A percentile compares a stretch with the other conserved stretches of the same genome.
phyloP scores from a whole-genome alignment of 2,888 invertebrate genomes.

The Anoplius nigerrimus region DNA sequence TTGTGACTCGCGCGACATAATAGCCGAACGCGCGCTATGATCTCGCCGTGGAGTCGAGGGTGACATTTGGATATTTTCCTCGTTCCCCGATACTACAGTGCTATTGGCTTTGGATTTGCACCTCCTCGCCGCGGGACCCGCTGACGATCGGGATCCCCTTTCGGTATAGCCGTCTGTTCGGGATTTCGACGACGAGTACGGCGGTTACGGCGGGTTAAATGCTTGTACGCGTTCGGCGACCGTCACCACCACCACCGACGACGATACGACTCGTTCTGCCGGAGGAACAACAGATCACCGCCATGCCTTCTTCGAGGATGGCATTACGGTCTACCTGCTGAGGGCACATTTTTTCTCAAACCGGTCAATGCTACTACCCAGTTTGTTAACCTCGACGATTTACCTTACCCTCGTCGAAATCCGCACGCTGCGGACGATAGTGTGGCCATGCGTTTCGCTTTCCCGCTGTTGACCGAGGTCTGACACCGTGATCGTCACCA shows the following conservation, averaged over 20 bases:
- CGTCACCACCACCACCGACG: constrained; percentile 27
- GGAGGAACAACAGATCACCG: constrained; percentile 28
- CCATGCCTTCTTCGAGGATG: constrained; percentile 40
- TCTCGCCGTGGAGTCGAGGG: constrained; percentile 50
- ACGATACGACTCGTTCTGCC: constrained; percentile 30
- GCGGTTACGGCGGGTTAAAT: constrained; percentile 40
- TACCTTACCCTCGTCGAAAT: constrained; percentile 18
- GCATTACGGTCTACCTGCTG: constrained; percentile 21
- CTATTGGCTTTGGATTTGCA: constrained; percentile 27
- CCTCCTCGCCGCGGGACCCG: constrained; percentile 19
- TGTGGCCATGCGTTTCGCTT: constrained; percentile 53
- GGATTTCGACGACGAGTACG: background rate
- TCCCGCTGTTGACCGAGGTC: constrained; percentile 40
- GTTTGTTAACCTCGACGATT: constrained; percentile 45
- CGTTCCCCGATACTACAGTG: constrained; percentile 34
- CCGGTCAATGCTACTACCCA: constrained; percentile 18
- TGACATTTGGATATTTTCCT: constrained; percentile 59
- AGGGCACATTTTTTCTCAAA: constrained; percentile 16
- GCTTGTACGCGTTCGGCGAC: constrained; percentile 30
- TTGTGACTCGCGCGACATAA: constrained; percentile 38
- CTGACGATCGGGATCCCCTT: constrained; percentile 33
- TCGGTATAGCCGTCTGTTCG: background rate
- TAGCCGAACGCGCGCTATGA: constrained; percentile 52
- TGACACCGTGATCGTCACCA: constrained; percentile 43
- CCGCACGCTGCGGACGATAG: constrained; percentile 37